Evolutionary conservation across 2,113 vertebrate species (phyloP), one percentile per base, ranked within the genome.

Genomic region (Felis chaus): DNA sequence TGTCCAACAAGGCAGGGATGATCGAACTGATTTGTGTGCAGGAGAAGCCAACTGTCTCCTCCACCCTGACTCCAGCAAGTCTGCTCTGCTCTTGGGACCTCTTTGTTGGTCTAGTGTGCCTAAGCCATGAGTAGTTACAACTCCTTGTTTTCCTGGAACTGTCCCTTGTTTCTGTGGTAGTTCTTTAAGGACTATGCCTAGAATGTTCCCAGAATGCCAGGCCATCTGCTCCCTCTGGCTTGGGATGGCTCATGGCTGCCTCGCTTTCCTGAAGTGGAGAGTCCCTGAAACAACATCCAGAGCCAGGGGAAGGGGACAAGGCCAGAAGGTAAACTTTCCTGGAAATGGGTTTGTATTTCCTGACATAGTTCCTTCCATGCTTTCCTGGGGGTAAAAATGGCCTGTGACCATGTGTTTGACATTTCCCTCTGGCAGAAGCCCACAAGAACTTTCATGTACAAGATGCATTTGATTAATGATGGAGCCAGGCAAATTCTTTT

Each of bases 81-180:
- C 91, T 89, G 55, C 66, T 87, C 91, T 89, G 55, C 66, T 53
- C n/a, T 4, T 29, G 50, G 78, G 57, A 63, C 10, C 55, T 84
- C 18, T 86, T 45, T 89, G 71, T 48, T 57, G 91, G 81, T 65
- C 78, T 36, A 11, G 0, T 66, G 61, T 74, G 82, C 81, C 73
- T 76, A 29, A 86, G 73, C 93, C 16, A n/a, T 33, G 57, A 74
- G 74, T 92, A 65, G 92, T 78, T 92, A 76, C 31, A 14, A 48
- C 29, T 91, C 82, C 61, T 78, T 21, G 71, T 97, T 97, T 97
- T 96, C 91, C 53, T 97, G 97, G 93, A 97, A 96, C 48, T 9
- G 16, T 13, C 36, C n/a, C 50, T 55, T 23, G 1, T 80, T 69
- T 90, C 55, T 93, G 92, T 82, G 71, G 53, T 89, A 97, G 65